Evolutionary conservation across 2,888 invertebrate genomes (phyloP).

Genomic region (Tridacna gigas): DNA sequence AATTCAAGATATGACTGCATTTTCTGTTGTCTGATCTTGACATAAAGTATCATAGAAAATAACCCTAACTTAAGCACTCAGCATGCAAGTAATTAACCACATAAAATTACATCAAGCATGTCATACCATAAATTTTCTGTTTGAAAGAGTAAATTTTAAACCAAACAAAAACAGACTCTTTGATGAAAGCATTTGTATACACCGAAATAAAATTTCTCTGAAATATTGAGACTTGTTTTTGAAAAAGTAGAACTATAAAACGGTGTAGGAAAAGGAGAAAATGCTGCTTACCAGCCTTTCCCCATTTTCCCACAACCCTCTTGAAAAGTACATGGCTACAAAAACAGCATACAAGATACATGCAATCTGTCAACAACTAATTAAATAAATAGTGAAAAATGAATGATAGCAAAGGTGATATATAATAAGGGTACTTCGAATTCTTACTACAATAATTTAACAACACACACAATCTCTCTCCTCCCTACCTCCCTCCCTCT

Average conservation of each 20-base stretch:
- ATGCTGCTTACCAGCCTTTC: neutral
- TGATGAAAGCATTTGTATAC: neutral
- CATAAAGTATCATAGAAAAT: neutral
- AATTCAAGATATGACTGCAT: neutral
- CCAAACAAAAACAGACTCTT: too few relatives aligned
- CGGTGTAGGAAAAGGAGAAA: neutral
- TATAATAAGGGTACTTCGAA: too few relatives aligned
- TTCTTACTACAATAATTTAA: neutral
- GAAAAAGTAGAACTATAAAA: too few relatives aligned
- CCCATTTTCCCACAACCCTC: neutral
- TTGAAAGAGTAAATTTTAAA: too few relatives aligned
- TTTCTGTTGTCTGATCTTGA: neutral
- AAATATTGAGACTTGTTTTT: neutral
- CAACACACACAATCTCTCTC: neutral
- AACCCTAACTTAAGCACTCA: neutral
- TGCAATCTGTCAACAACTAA: neutral
- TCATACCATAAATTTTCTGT: too few relatives aligned
- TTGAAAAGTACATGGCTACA: neutral
- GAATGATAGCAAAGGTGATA: neutral
- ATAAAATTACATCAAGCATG: too few relatives aligned
- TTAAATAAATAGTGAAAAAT: neutral
- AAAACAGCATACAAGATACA: neutral
- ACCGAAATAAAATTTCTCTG: neutral
- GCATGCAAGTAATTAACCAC: neutral
- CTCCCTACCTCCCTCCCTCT: too few relatives aligned